Base-by-base conservation (phyloP, 2,888 invertebrate genomes). In the Heliconius charithonia region DNA sequence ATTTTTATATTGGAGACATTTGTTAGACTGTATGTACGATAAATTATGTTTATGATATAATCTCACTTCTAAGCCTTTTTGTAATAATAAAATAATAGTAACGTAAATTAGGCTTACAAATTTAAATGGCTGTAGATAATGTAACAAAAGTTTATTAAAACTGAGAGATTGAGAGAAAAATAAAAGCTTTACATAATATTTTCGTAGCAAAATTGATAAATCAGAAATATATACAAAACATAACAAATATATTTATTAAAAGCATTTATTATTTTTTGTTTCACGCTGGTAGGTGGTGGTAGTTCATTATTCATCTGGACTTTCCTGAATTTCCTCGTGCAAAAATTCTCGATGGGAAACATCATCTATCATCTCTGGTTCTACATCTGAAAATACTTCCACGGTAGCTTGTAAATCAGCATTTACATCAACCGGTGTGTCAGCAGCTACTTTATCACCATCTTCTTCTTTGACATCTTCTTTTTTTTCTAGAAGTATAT, bases 301-400 rank as follows among this genome's bases (percentile, higher is more conserved):
- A 66, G 9, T 0, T 41, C 25, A 25, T 76, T 59, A 77, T 73
- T 80, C 80, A 62, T 81, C 78, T 45, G 78, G 67, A 67, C 59
- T 76, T 77, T 81, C 82, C 56, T 83, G 72, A 67, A 77, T 69
- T 78, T 81, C 82, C 29, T 83, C 82, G 27, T 82, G 81, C 69
- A 83, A 75, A 59, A 82, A 82, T 69, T 72, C 72, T 32, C 25
- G n/a, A n/a, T 59, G 72, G 59, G 27, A 22, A 37, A 65, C 19
- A 4, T 72, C 72, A 27, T 74, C 74, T 27, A 6, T 56, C 22
- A 29, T 63, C 63, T 27, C 7, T 16, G 37, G 16, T 77, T 70
- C 37, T 45, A 69, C 41, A 41, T 69, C 45, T 13, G 69, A 69
- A 69, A 45, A 69, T 6, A 69, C 25, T 25, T 69, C 69, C 41